A percentile compares a stretch with the other conserved stretches of the same genome.
Evolutionary conservation across 1,140 invertebrate genomes (phyloP).

Genomic region (Aphaenogaster ashmeadi): DNA sequence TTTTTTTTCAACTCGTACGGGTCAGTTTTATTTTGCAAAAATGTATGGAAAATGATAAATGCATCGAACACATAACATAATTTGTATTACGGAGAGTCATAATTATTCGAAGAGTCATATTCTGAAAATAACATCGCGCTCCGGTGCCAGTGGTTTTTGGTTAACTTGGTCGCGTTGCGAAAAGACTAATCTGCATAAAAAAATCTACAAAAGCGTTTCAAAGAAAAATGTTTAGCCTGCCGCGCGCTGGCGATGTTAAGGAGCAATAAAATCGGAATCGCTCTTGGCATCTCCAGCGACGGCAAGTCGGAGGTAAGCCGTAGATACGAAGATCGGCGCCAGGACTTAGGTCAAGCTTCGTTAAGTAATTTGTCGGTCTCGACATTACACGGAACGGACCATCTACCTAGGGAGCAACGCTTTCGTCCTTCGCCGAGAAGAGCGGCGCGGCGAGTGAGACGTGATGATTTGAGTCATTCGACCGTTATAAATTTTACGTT

Average conservation of each 20-base stretch:
- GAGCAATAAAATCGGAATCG: constrained; percentile 45
- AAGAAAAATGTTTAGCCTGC: constrained; percentile 30
- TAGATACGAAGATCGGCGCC: constrained; percentile 42
- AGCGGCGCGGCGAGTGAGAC: constrained; percentile 5
- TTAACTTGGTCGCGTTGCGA: neutral
- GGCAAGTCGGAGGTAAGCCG: constrained; percentile 42
- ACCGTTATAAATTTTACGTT: constrained; percentile 8
- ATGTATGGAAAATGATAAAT: neutral
- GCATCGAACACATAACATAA: neutral
- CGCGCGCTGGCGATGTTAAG: neutral
- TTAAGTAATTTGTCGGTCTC: constrained; percentile 63
- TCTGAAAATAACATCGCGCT: neutral
- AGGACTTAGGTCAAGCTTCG: constrained; percentile 39
- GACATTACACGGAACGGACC: constrained; percentile 37
- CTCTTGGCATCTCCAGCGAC: constrained; percentile 35
- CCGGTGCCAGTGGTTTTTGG: neutral
- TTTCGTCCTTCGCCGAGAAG: constrained; percentile 12
- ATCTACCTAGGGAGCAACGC: constrained; percentile 45
- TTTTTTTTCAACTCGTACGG: neutral
- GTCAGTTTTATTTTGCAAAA: neutral
- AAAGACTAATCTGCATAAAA: constrained; percentile 22
- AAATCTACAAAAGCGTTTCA: neutral
- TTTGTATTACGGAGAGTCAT: neutral
- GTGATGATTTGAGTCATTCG: neutral
- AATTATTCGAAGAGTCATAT: too few relatives aligned